A percentile compares a stretch with the other conserved stretches of the same genome.
These are phyloP conservation scores for Capreolus pygargus DNA, from an alignment of 2,113 vertebrate species.

Conservation along the genomic window DNA sequence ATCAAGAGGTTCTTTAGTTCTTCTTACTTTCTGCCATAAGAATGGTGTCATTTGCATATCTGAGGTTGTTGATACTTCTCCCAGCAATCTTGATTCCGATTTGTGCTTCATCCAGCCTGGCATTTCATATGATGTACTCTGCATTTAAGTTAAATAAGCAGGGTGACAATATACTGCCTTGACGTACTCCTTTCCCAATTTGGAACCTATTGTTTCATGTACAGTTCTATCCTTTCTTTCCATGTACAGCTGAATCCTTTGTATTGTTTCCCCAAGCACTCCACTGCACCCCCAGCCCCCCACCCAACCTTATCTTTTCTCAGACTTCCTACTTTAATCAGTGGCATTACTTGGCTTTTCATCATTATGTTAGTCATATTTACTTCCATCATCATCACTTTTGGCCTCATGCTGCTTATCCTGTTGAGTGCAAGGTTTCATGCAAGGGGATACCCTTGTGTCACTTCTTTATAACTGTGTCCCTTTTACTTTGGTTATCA, in stretches of 20 bases:
- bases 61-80: not conserved
- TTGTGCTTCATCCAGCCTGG: not conserved
- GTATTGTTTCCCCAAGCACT: not conserved
- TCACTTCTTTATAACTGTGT: not conserved
- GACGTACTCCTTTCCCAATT: not conserved
- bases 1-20: not conserved
- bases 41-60: not conserved
- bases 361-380: not conserved
- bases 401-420: not conserved
- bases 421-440: not conserved
- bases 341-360: not conserved
- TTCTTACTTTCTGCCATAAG: not conserved
- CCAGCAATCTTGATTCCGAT: not conserved
- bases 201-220: not conserved
- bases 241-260: not conserved
- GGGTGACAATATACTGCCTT: not conserved
- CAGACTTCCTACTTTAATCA: not conserved
- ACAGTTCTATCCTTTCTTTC: not conserved
- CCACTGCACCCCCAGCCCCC: rapidly evolving
- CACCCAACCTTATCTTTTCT: not conserved
- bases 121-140: not conserved
- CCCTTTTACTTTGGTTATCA: not conserved
- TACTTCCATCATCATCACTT: not conserved
- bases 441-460: not conserved
- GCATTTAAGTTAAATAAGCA: not conserved